These are phyloP conservation scores for Eupithecia dodoneata DNA, from an alignment of 2,888 invertebrate species.

Conservation along the genomic window DNA sequence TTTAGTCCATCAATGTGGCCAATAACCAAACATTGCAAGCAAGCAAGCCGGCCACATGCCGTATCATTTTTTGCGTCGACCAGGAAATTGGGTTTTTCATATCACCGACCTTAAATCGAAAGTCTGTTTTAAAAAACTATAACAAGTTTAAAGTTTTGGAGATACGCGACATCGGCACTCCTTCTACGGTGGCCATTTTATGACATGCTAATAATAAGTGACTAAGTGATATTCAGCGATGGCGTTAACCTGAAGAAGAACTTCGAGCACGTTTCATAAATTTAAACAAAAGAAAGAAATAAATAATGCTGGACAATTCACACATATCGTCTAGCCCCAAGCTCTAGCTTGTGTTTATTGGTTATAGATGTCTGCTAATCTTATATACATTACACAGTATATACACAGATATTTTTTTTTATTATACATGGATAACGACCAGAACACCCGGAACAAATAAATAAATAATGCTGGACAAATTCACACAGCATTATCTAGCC, in stretches of 20 bases:
- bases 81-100: slow-evolving; percentile 55
- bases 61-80: slow-evolving; percentile 48
- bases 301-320: too few relatives aligned
- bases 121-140: slow-evolving; percentile 51
- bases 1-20: slow-evolving; percentile 16
- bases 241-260: not conserved
- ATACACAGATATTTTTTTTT: too few relatives aligned
- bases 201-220: not conserved
- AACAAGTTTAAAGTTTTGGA: slow-evolving; percentile 45
- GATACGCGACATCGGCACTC: not conserved
- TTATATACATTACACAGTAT: too few relatives aligned
- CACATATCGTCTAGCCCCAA: too few relatives aligned
- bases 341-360: too few relatives aligned
- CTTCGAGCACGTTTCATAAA: not conserved
- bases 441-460: too few relatives aligned
- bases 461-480: too few relatives aligned
- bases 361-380: too few relatives aligned
- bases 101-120: slow-evolving; percentile 57
- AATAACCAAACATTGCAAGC: slow-evolving; percentile 4
- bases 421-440: too few relatives aligned
- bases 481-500: too few relatives aligned
- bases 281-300: not conserved
- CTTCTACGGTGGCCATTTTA: not conserved
- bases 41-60: slow-evolving; percentile 32
- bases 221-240: not conserved